Conservation (phyloP, 2,113 vertebrate genomes). For the Stigmatopora argus region DNA sequence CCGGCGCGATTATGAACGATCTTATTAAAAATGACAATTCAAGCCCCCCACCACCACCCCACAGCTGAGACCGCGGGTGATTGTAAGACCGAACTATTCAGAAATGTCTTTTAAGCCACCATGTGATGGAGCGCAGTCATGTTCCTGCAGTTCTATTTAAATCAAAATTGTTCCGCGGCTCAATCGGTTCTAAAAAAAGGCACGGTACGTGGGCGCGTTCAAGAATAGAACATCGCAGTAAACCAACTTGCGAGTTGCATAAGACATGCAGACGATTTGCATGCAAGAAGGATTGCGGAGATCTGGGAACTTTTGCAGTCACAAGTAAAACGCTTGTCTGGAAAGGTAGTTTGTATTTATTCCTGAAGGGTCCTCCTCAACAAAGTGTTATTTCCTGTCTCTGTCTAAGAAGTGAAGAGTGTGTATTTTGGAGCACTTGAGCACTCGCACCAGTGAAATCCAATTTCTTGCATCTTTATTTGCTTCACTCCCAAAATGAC, state of each 20-base stretch:
- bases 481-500: conserved; percentile 27
- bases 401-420: background rate
- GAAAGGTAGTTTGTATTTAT: conserved; percentile 6
- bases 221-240: conserved; percentile 35
- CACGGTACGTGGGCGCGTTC: conserved; percentile 18
- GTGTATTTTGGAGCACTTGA: background rate
- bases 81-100: conserved; percentile 38
- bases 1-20: conserved; percentile 20
- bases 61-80: conserved; percentile 6
- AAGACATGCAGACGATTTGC: conserved; percentile 15
- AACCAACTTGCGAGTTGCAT: conserved; percentile 18
- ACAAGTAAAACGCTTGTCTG: background rate
- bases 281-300: background rate
- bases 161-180: conserved; percentile 44
- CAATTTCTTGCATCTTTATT: conserved; percentile 19
- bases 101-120: conserved; percentile 30
- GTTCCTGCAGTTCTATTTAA: conserved; percentile 48
- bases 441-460: background rate
- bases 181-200: conserved; percentile 47
- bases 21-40: conserved; percentile 23
- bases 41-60: conserved; percentile 1
- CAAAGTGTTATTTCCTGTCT: conserved; percentile 3
- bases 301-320: background rate
- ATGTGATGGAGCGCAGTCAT: conserved; percentile 31
- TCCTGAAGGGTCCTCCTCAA: conserved; percentile 10